Conservation (phyloP, 2,797 vertebrate species). For the Hydrocynus forskahlii region DNA sequence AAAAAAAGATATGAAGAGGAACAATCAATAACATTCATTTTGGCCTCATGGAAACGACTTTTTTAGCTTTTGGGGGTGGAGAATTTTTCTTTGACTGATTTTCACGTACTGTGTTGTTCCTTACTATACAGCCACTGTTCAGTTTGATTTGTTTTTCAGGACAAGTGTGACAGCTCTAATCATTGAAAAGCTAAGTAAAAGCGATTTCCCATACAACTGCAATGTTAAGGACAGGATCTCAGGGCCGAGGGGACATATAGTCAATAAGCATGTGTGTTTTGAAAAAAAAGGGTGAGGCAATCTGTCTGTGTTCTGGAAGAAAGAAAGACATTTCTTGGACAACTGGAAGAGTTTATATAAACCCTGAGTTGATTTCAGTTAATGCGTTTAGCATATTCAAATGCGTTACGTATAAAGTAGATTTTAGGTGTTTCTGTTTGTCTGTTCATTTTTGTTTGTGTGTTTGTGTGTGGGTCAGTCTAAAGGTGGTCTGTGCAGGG, state of each 20-base stretch:
- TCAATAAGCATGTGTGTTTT: slow-evolving; percentile 3
- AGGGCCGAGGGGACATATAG: not conserved
- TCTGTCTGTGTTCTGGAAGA: not conserved
- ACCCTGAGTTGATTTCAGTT: not conserved
- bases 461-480: slow-evolving; percentile 17
- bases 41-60: too few species aligned
- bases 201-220: not conserved
- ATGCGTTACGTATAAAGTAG: not conserved
- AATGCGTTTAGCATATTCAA: not conserved
- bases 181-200: slow-evolving; percentile 5
- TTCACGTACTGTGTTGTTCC: not conserved
- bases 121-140: not conserved
- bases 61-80: not conserved
- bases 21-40: too few species aligned
- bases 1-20: too few species aligned
- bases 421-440: slow-evolving; percentile 21
- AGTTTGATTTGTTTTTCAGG: not conserved
- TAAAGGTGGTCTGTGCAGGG: not conserved
- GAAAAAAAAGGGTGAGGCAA: not conserved
- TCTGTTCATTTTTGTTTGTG: slow-evolving; percentile 10
- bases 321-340: not conserved
- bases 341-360: not conserved
- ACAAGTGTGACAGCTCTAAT: not conserved
- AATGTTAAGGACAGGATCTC: slow-evolving; percentile 4
- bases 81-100: too few species aligned